A percentile compares a stretch with the other conserved stretches of the same genome.
Evolutionary conservation across 2,888 invertebrate genomes (phyloP).

Genomic region (Hirtodrosophila alboralis): DNA sequence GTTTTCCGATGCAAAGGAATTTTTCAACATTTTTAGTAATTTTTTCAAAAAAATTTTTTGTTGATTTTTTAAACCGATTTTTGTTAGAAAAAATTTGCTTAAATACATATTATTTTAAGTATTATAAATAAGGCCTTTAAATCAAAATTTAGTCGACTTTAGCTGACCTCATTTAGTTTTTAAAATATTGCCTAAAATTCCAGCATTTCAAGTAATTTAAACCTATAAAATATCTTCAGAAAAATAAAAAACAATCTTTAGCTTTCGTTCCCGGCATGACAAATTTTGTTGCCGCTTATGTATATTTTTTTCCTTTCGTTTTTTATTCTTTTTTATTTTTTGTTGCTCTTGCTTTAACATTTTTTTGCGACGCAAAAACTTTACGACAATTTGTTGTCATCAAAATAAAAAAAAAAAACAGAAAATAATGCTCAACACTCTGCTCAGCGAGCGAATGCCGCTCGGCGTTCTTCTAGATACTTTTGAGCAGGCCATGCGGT

Average conservation of each 20-base stretch:
- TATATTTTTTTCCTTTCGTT: slow-evolving; percentile 19
- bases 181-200: too few species aligned
- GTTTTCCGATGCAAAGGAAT: too few species aligned
- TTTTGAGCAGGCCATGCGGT: slow-evolving; percentile 48
- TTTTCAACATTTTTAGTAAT: too few species aligned
- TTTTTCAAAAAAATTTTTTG: too few species aligned
- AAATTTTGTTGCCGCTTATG: slow-evolving; percentile 22
- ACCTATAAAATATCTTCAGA: too few species aligned
- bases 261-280: slow-evolving; percentile 41
- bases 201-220: too few species aligned
- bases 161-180: too few species aligned
- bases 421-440: slow-evolving; percentile 1
- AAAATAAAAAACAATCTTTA: slow-evolving; percentile 20
- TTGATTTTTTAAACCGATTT: too few species aligned
- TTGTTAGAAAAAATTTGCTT: too few species aligned
- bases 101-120: too few species aligned
- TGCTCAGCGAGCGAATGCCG: slow-evolving; percentile 41
- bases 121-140: too few species aligned
- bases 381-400: slow-evolving; percentile 66
- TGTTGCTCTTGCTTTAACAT: slow-evolving; percentile 36
- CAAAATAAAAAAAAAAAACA: slow-evolving; percentile 16
- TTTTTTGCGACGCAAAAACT: slow-evolving; percentile 78
- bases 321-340: slow-evolving; percentile 19
- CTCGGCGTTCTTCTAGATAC: slow-evolving; percentile 69
- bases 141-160: too few species aligned